A percentile compares a stretch with the other conserved stretches of the same genome.
Evolutionary conservation across 1,140 invertebrate species (phyloP).

Genomic region (Patella vulgata): DNA sequence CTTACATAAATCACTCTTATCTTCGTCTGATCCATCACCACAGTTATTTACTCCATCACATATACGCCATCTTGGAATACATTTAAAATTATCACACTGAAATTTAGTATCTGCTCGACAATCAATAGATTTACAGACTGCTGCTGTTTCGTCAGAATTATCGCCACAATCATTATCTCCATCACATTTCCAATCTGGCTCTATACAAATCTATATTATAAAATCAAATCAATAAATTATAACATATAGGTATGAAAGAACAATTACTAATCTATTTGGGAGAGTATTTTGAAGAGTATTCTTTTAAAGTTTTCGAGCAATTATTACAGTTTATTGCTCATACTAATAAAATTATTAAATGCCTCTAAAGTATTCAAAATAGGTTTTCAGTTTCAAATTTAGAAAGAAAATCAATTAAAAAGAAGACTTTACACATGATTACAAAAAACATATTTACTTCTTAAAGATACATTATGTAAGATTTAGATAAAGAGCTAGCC

Average conservation of each 20-base stretch:
- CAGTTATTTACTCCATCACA: slow-evolving; percentile 91
- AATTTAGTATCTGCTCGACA: slow-evolving; percentile 73
- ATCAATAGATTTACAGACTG: slow-evolving; percentile 80
- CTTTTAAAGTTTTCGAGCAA: too few relatives aligned
- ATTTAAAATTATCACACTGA: slow-evolving; percentile 70
- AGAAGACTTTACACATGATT: too few relatives aligned
- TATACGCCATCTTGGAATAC: slow-evolving; percentile 83
- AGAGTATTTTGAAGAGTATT: neutral
- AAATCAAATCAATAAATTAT: neutral
- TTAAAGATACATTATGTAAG: too few relatives aligned
- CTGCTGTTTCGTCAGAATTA: slow-evolving; percentile 89
- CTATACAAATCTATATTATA: slow-evolving; percentile 52
- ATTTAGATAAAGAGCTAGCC: too few relatives aligned
- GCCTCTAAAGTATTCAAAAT: too few relatives aligned
- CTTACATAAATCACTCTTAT: slow-evolving; percentile 41
- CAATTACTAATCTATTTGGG: too few relatives aligned
- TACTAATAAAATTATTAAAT: too few relatives aligned
- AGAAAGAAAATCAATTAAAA: too few relatives aligned
- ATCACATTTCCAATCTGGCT: slow-evolving; percentile 57
- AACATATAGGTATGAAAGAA: neutral
- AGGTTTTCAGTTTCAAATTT: too few relatives aligned
- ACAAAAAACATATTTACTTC: too few relatives aligned
- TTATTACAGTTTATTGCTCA: too few relatives aligned
- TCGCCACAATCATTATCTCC: slow-evolving; percentile 92
- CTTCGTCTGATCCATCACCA: slow-evolving; percentile 89